These are phyloP conservation scores for Chiloscyllium punctatum DNA, from an alignment of 2,797 vertebrate species.

Conservation along the genomic window DNA sequence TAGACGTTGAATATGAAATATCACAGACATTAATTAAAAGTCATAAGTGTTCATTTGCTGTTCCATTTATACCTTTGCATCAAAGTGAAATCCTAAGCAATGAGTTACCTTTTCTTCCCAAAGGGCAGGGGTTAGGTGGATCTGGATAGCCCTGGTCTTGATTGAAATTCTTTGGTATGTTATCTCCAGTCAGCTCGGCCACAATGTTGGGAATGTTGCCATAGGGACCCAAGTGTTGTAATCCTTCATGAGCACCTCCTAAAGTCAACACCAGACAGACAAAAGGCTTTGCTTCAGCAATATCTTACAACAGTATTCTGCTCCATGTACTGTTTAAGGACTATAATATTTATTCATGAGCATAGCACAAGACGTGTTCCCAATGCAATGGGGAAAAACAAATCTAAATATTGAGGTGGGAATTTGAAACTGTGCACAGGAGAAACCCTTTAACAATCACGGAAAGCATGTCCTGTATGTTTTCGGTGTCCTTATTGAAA, in stretches of 20 bases:
- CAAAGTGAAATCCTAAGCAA: neutral
- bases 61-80: neutral
- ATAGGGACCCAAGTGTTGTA: slow-evolving; percentile 92
- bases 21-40: neutral
- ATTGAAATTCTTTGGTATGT: slow-evolving; percentile 87
- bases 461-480: neutral
- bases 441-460: neutral
- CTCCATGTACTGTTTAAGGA: neutral
- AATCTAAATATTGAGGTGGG: neutral
- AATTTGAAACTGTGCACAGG: neutral
- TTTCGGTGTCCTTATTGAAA: neutral
- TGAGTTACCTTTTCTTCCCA: slow-evolving; percentile 79
- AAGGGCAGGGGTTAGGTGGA: slow-evolving; percentile 91
- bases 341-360: neutral
- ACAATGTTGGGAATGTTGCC: slow-evolving; percentile 97
- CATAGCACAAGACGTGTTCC: neutral
- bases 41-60: neutral
- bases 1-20: neutral
- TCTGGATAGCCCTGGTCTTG: slow-evolving; percentile 94
- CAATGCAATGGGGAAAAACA: neutral
- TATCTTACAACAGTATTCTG: neutral
- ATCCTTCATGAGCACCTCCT: slow-evolving; percentile 95
- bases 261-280: slow-evolving; percentile 44
- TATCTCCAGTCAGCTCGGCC: slow-evolving; percentile 91
- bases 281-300: neutral